Evolutionary conservation across 2,113 vertebrate genomes (phyloP), one percentile per base, ranked within the genome.

Genomic region (Salminus brasiliensis): DNA sequence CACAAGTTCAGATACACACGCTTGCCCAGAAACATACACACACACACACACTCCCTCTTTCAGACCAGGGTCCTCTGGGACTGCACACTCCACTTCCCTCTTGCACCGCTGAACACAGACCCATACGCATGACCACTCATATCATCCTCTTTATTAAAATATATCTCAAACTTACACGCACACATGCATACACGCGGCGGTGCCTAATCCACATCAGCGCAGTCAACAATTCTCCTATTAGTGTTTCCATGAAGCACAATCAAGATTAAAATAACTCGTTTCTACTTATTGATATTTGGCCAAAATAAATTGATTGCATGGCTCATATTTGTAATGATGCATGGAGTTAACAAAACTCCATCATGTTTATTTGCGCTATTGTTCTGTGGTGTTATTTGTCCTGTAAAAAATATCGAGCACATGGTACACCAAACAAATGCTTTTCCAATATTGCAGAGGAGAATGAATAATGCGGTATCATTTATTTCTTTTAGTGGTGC

Each of bases 11-110:
- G 53, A 45, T 72, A 68, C 68, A 69, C 49, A 72, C 57, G 59
- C 62, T 53, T 53, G 15, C 49, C 39, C 52, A 59, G 53, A 34
- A 59, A 68, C 65, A 76, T 66, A 59, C 76, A 66, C 47, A 72
- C 57, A 60, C 66, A 72, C 72, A 76, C 41, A 45, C 57, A 43
- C 72, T 34, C 39, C 25, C 73, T 63, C 72, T 60, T 69, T 47
- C 47, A 79, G 81, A 80, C 72, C 62, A 60, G 67, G 45, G 81
- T 88, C 91, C 76, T 5, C 63, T 84, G 90, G 90, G 91, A 91
- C 84, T 84, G 85, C 81, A 89, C 86, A 90, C 88, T 90, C 89
- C 87, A 88, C 85, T 89, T 92, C 87, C 83, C 83, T 83, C 86
- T 69, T 85, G 85, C 84, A 82, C 67, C 76, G 82, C 84, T 89